Base-by-base conservation (phyloP, 53 echinoderm and acorn worm species). In the Paracentrotus lividus region DNA sequence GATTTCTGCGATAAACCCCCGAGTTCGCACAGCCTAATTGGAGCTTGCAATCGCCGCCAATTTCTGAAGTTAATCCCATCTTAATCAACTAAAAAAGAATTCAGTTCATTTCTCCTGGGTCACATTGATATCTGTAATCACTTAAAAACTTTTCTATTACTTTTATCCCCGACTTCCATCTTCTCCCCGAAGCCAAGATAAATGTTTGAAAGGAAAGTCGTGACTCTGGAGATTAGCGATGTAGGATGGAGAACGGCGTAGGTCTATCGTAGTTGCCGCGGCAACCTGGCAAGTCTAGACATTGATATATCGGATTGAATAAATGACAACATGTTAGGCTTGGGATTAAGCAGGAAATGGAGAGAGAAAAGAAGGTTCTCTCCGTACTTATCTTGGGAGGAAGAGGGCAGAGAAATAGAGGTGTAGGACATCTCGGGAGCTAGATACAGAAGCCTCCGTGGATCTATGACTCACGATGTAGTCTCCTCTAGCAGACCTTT, bases 261-360 rank as follows among this genome's bases (percentile, higher is more conserved):
- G 81, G 92, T 56, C 92, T 81, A 31, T 10, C 43, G 42, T 29
- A 0, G 92, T 92, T 78, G 81, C 92, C 92, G 34, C 26, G 92
- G 81, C 81, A 33, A 92, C 84, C 58, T 92, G 92, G 92, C 92
- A 92, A 92, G 92, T 92, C 92, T 92, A 92, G 92, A 92, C 92
- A 81, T 92, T 92, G 81, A 92, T 27, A 92, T 77, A 92, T 92
- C 92, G 56, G 49, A 69, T 72, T 72, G 75, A 72, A 90, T 90
- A 78, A 92, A 92, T 56, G 56, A 81, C 77, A 92, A 92, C 92
- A 92, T 78, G 42, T 92, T 81, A 55, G 21, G 77, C 40, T 55
- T 13, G 92, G 81, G 81, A 92, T 92, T 78, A 55, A 4, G 42
- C 81, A 92, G 77, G 77, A 78, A 92, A 92, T 81, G 61, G 53